A percentile compares a stretch with the other conserved stretches of the same genome.
Evolutionary conservation across 2,888 invertebrate species (phyloP).

Genomic region (Thereva unica): DNA sequence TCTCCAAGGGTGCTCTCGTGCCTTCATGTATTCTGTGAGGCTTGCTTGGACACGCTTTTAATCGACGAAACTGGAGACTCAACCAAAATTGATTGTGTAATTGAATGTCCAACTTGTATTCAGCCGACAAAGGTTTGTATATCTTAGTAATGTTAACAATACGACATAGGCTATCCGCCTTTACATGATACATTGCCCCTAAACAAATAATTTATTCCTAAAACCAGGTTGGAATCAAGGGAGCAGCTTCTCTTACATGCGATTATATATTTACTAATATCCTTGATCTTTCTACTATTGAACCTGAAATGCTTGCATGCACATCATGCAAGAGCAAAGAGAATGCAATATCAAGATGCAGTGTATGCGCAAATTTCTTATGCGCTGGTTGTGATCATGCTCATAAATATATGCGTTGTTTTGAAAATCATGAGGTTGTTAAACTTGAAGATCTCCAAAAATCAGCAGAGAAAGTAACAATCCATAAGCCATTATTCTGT

Average conservation of each 20-base stretch:
- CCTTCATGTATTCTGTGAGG: constrained; percentile 93
- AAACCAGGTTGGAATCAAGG: constrained; percentile 70
- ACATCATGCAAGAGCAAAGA: constrained; percentile 96
- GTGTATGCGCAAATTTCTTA: constrained; percentile 91
- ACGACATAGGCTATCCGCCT: neutral
- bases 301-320: constrained; percentile 73
- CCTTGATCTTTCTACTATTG: constrained; percentile 79
- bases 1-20: constrained; percentile 88
- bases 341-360: constrained; percentile 90
- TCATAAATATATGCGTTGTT: constrained; percentile 95
- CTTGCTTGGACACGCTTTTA: constrained; percentile 82
- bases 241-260: constrained; percentile 77
- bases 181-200: neutral
- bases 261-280: constrained; percentile 88
- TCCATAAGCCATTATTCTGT: constrained; percentile 89
- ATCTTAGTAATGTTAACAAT: neutral
- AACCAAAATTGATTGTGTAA: constrained; percentile 65
- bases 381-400: constrained; percentile 94
- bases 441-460: constrained; percentile 83
- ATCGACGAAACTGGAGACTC: constrained; percentile 73
- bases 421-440: constrained; percentile 91
- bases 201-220: constrained; percentile 6
- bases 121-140: constrained; percentile 75
- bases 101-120: constrained; percentile 80
- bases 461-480: constrained; percentile 73